Evolutionary conservation across 2,888 invertebrate genomes (phyloP), one percentile per base, ranked within the genome.

Genomic region (Tyria jacobaeae): DNA sequence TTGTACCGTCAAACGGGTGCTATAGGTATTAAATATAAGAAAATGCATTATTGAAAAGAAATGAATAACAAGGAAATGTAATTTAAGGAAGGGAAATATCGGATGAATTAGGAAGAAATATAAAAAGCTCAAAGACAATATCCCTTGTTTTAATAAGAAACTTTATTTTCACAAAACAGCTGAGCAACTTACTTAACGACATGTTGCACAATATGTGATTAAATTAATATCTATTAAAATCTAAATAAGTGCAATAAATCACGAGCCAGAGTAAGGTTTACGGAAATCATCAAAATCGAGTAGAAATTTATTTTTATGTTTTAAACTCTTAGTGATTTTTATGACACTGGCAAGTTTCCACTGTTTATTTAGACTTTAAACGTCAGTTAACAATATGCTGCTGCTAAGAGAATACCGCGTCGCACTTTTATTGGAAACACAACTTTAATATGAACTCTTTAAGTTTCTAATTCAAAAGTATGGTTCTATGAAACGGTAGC

Each of bases 291-390:
- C 70, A 64, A 71, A 75, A 70, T 48, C 52, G 31, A 41, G 39
- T 60, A 54, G 54, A 66, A 71, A 68, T 73, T 71, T 75, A 73
- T 69, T 65, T 68, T 75, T 75, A 73, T 67, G 63, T 64, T 61
- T 58, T 35, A 52, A 71, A 70, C 76, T 68, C 65, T 63, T 60
- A 63, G 70, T 71, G 64, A 69, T 63, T 64, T 64, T 73, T 76
- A 75, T 63, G 67, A 68, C 50, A 44, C 12, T 3, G 34, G 12
- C 3, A 1, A 0, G 3, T 31, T 31, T 63, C 60, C 73, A 58
- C 51, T 68, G 57, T 37, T 49, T 24, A 34, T 3, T 24, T n/a
- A 10, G 35, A 15, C 10, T 15, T 49, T 21, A 35, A 5, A 24
- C 5, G 35, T 17, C 7, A 31, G n/a, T n/a, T n/a, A n/a, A n/a